Base-by-base conservation (phyloP, 2,113 vertebrate genomes). In the Petrocephalus microphthalmus region DNA sequence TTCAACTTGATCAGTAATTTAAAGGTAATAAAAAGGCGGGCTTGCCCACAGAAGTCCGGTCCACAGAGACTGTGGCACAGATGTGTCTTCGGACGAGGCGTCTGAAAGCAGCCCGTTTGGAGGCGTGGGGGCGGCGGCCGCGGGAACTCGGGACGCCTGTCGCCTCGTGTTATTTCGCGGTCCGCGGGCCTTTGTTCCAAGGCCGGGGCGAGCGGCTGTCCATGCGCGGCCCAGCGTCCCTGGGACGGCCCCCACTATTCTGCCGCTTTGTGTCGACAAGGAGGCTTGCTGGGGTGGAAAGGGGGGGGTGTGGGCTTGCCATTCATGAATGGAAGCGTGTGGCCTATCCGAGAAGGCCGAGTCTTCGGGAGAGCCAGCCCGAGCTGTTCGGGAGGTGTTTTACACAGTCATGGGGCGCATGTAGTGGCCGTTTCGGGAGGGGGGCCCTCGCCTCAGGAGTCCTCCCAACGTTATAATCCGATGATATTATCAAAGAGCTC, bases 131-230 rank as follows among this genome's bases (percentile, higher is more conserved):
- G 93, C 91, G 89, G 91, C 90, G 91, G 91, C 93, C 88, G 91
- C 91, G 93, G 93, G 92, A 92, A 87, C 93, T 95, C 94, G 94
- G 93, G 95, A 96, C 93, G 96, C 95, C 95, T 96, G 96, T 97
- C 96, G 96, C 94, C 95, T 92, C 93, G 94, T 93, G 95, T 97
- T 97, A 98, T 95, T 93, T 91, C 93, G 94, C 94, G 94, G 96
- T 95, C 96, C 95, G 96, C 96, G 96, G 96, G 96, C 94, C 95
- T 98, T 97, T 98, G 96, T 97, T 96, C 96, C 96, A 96, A 97
- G 96, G 96, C 96, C 92, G 95, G 95, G 60, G 96, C 96, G 97
- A 98, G 97, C 97, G 98, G 97, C 97, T 97, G 96, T 96, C 97
- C 97, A 96, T 96, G 97, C 98, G 97, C 96, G 95, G 96, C 90